Conservation (phyloP, 53 echinoderm and acorn worm species). For the Apostichopus leukothele region DNA sequence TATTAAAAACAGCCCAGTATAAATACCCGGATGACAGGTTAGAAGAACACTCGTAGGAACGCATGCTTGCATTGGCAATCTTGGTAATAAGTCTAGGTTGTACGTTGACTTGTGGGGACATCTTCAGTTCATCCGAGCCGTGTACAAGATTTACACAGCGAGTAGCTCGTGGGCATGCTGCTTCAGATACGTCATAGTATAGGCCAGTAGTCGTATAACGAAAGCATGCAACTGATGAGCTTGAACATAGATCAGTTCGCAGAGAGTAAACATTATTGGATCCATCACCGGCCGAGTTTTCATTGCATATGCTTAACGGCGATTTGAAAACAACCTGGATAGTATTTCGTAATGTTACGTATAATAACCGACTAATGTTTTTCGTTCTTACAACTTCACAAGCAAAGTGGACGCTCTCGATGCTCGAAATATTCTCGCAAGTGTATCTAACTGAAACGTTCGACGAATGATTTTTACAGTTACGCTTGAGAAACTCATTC, state of each 20-base stretch:
- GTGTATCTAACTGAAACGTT: neutral
- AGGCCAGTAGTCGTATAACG: neutral
- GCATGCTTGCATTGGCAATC: neutral
- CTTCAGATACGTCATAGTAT: neutral
- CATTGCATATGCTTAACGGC: neutral
- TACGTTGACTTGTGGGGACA: neutral
- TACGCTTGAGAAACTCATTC: neutral
- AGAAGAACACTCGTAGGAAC: neutral
- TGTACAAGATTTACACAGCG: neutral
- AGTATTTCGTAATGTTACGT: neutral
- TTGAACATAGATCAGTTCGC: neutral
- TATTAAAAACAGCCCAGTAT: constrained; percentile 5
- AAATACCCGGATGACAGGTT: neutral
- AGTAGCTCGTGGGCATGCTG: neutral
- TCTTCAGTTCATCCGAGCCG: too few species aligned
- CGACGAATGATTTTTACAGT: neutral
- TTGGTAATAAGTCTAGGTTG: neutral
- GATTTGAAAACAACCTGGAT: neutral
- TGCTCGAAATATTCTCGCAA: neutral
- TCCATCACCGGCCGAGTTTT: neutral
- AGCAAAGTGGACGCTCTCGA: neutral
- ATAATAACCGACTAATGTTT: neutral
- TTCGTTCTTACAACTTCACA: neutral
- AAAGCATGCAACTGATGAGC: neutral
- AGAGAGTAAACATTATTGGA: neutral